Base-by-base conservation (phyloP, 2,888 invertebrate species). In the Leptinotarsa haldemani region DNA sequence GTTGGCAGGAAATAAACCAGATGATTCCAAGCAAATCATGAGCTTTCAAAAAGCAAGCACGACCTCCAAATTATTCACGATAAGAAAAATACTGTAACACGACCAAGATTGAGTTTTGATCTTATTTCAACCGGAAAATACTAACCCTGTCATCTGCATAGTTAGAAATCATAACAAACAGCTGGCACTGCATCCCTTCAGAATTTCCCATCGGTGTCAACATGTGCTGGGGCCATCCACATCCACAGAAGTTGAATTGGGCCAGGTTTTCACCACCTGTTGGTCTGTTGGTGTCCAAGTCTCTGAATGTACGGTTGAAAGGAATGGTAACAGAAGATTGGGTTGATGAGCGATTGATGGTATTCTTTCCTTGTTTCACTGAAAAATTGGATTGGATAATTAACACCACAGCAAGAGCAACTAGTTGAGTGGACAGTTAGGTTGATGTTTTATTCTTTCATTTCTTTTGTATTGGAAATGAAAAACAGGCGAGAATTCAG, bases 151-250 rank as follows among this genome's bases (percentile, higher is more conserved):
- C 95, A 12, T 90, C 90, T 3, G 86, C 87, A 86, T 91, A 93
- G 87, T 95, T 91, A 71, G 95, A 93, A 74, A 95, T 89, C 94
- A 95, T 95, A 58, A 91, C 93, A 85, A 94, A 95, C 56, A 95
- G 87, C 79, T 94, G 91, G 83, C 92, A 91, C 0, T 89, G 87
- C 86, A 90, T 92, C 0, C 95, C 95, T 73, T 90, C 88, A 0
- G 89, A 83, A 4, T 86, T 92, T 4, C 95, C 95, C 86, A 92
- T 93, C 0, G 95, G 94, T 50, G 94, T 80, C 7, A 95, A 89
- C 91, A 95, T 90, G 86, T 95, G 95, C 75, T 94, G 92, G 0
- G 95, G 95, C 95, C 95, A 95, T 68, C 95, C 95, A 82, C 96
- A 96, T 75, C 95, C 95, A 88, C 96, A 96, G 90, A 94, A 94